phyloP scores from a whole-genome alignment of 2,113 vertebrate genomes.

The Cyanoramphus novaezelandiae region DNA sequence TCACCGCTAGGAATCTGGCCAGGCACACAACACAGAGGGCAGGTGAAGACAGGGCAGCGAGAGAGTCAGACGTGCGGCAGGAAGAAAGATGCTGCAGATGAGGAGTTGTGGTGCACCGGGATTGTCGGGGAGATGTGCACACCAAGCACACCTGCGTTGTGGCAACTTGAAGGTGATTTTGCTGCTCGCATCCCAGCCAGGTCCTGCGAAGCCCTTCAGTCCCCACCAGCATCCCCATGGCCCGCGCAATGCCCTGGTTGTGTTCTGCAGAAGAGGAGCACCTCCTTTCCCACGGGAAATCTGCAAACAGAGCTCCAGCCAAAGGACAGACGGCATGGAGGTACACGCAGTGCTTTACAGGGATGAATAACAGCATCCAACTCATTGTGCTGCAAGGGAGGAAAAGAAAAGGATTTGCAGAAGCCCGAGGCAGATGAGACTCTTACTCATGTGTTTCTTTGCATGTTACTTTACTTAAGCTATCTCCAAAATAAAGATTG shows the following conservation, averaged over 20 bases:
- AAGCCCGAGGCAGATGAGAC: conserved; percentile 52
- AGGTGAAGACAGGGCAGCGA: not conserved
- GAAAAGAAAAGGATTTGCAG: conserved; percentile 23
- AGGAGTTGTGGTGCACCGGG: accelerated
- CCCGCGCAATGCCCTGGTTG: not conserved
- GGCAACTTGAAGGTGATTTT: not conserved
- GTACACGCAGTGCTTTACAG: not conserved
- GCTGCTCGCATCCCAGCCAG: not conserved
- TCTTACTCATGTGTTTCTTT: conserved; percentile 45
- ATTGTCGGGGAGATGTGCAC: not conserved
- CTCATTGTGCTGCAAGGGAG: not conserved
- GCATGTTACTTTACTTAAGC: conserved; percentile 53
- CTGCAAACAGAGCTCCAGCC: not conserved
- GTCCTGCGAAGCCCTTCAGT: not conserved
- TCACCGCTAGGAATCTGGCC: not conserved
- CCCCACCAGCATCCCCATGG: not conserved
- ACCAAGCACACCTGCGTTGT: not conserved
- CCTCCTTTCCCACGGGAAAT: conserved; percentile 35
- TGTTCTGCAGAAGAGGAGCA: not conserved
- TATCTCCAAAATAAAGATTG: conserved; percentile 44
- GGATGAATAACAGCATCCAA: not conserved
- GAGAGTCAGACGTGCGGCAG: not conserved
- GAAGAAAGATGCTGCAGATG: not conserved
- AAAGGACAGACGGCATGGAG: not conserved
- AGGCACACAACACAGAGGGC: not conserved